A percentile compares a stretch with the other conserved stretches of the same genome.
Conservation (phyloP, 2,888 invertebrate species). For the Parnassius apollo region DNA sequence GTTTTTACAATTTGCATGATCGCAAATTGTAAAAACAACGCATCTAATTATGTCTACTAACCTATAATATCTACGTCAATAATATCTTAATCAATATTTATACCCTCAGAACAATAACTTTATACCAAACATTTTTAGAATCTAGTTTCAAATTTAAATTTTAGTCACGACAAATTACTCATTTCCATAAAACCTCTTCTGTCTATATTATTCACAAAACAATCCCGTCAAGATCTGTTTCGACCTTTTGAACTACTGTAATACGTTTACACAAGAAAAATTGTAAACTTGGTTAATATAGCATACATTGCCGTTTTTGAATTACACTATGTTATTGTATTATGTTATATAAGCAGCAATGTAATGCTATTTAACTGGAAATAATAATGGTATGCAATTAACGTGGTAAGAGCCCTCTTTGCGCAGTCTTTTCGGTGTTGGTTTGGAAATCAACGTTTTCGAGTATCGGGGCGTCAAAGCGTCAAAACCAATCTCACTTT, state of each 20-base stretch:
- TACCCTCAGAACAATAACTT: too few species aligned
- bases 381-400: slow-evolving; percentile 28
- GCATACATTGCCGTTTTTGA: not conserved
- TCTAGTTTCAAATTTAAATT: not conserved
- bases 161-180: slow-evolving; percentile 6
- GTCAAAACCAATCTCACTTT: slow-evolving; percentile 57
- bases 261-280: not conserved
- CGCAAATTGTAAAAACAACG: too few species aligned
- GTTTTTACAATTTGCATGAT: too few species aligned
- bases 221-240: not conserved
- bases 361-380: not conserved
- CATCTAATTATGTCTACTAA: too few species aligned
- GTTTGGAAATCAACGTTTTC: slow-evolving; percentile 39
- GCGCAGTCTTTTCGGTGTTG: slow-evolving; percentile 38
- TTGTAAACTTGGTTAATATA: not conserved
- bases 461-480: slow-evolving; percentile 50
- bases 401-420: slow-evolving; percentile 28
- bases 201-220: slow-evolving; percentile 8
- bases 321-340: too few species aligned
- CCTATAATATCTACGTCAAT: too few species aligned
- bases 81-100: too few species aligned
- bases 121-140: not conserved
- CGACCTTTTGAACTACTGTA: slow-evolving; percentile 8
- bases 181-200: not conserved
- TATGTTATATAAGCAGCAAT: slow-evolving; percentile 2